These are phyloP conservation scores for Bombus confusus DNA, from an alignment of 1,140 invertebrate species.

Conservation along the genomic window DNA sequence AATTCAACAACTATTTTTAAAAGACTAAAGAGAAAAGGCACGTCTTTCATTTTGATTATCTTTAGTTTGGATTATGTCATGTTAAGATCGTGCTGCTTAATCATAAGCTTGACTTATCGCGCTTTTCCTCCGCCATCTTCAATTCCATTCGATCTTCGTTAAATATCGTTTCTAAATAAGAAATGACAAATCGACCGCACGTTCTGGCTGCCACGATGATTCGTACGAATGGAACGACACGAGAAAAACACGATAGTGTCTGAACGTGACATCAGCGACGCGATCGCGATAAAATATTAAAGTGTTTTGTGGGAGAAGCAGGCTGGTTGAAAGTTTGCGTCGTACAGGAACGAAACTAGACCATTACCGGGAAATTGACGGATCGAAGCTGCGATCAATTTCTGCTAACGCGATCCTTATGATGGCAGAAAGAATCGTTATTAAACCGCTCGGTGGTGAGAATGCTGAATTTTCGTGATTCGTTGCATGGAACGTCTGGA, in stretches of 20 bases:
- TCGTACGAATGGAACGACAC: neutral
- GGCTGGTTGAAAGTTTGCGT: neutral
- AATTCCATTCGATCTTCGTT: neutral
- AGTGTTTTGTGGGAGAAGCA: neutral
- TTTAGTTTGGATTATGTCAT: neutral
- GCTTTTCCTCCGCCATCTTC: too few relatives aligned
- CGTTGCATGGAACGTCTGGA: neutral
- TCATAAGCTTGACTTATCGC: too few relatives aligned
- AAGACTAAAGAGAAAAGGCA: too few relatives aligned
- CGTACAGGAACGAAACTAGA: neutral
- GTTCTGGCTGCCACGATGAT: neutral
- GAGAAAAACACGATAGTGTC: too few relatives aligned
- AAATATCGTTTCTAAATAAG: neutral
- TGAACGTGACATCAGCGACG: neutral
- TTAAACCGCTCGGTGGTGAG: neutral
- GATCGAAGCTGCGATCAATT: neutral
- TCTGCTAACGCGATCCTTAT: neutral
- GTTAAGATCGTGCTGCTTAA: neutral
- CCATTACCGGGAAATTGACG: neutral
- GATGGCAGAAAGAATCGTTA: neutral
- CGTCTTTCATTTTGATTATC: too few relatives aligned
- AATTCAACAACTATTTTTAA: too few relatives aligned
- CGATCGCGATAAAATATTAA: conserved; percentile 1
- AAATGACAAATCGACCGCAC: neutral
- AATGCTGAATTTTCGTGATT: neutral